Percentiles rank a stretch among this genome's conserved stretches.
Conservation (phyloP, 2,888 invertebrate genomes). For the Poecilus cupreus region DNA sequence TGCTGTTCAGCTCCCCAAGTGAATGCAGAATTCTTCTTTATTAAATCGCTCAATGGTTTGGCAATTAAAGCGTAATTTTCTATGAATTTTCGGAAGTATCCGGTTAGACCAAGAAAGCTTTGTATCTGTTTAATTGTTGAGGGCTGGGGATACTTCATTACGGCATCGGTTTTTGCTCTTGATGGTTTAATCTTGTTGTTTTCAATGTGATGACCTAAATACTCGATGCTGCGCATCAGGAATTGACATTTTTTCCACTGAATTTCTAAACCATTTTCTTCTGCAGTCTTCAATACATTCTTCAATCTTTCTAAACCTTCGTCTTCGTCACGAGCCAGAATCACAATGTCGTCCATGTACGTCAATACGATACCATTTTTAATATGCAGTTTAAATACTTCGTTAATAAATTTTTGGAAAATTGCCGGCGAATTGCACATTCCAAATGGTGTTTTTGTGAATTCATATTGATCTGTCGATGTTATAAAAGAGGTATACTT, state of each 20-base stretch:
- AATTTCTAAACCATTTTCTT: conserved; percentile 60
- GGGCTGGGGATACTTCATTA: not conserved
- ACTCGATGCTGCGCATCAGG: conserved; percentile 62
- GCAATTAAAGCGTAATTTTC: not conserved
- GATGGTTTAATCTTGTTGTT: too few relatives aligned
- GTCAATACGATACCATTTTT: conserved; percentile 8
- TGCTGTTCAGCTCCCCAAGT: not conserved
- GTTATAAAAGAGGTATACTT: too few relatives aligned
- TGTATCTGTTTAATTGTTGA: not conserved
- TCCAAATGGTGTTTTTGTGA: conserved; percentile 63
- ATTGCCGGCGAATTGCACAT: conserved; percentile 65
- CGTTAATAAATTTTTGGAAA: conserved; percentile 65
- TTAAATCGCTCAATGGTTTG: not conserved
- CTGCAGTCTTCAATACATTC: conserved; percentile 61
- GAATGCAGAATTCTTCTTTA: not conserved
- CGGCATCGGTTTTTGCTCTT: not conserved
- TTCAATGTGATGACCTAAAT: conserved; percentile 62
- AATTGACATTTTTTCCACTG: conserved; percentile 66
- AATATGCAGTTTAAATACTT: conserved; percentile 63
- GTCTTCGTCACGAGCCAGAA: conserved; percentile 44
- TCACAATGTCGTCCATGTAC: conserved; percentile 63
- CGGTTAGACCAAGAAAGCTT: not conserved
- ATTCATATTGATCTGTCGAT: conserved; percentile 59
- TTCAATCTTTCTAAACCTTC: conserved; percentile 62
- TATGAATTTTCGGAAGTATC: not conserved